Evolutionary conservation across 2,113 vertebrate species (phyloP).

Genomic region (Dicaeum eximium): DNA sequence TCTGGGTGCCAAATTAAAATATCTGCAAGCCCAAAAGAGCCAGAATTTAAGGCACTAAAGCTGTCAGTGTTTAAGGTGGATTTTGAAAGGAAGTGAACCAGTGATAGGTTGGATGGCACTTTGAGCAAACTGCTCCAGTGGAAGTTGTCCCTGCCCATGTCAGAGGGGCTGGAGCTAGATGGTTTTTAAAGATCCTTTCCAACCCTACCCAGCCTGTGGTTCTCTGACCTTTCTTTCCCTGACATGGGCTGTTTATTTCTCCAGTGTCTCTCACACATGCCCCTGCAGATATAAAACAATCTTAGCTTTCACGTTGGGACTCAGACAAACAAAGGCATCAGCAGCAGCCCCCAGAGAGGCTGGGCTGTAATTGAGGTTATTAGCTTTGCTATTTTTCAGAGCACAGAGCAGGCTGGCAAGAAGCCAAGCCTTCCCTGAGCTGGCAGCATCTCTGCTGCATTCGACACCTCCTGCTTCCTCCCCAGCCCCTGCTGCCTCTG

Average conservation of each 20-base stretch:
- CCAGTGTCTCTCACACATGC: background rate
- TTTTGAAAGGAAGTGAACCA: background rate
- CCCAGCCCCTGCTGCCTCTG: background rate
- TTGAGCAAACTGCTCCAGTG: background rate
- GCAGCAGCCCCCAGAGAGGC: slow-evolving; percentile 3
- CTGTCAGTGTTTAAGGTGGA: background rate
- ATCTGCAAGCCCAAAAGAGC: background rate
- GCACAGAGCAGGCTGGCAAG: background rate
- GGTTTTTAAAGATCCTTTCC: background rate
- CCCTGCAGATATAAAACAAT: slow-evolving; percentile 11
- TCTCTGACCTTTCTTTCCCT: background rate
- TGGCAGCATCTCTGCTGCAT: background rate
- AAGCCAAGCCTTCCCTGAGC: background rate
- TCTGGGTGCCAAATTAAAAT: background rate
- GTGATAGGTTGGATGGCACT: background rate
- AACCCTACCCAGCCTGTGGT: background rate
- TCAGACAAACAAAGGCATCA: slow-evolving; percentile 48
- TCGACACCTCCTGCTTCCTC: background rate
- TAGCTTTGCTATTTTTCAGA: slow-evolving; percentile 31
- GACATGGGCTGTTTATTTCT: background rate
- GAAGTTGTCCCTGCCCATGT: background rate
- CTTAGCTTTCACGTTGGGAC: slow-evolving; percentile 9
- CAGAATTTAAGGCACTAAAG: background rate
- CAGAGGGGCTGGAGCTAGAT: background rate
- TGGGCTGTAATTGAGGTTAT: slow-evolving; percentile 65